Percentiles rank a stretch among this genome's conserved stretches.
These are phyloP conservation scores for Syndactyla subalaris DNA, from an alignment of 2,797 vertebrate genomes.

Conservation along the genomic window DNA sequence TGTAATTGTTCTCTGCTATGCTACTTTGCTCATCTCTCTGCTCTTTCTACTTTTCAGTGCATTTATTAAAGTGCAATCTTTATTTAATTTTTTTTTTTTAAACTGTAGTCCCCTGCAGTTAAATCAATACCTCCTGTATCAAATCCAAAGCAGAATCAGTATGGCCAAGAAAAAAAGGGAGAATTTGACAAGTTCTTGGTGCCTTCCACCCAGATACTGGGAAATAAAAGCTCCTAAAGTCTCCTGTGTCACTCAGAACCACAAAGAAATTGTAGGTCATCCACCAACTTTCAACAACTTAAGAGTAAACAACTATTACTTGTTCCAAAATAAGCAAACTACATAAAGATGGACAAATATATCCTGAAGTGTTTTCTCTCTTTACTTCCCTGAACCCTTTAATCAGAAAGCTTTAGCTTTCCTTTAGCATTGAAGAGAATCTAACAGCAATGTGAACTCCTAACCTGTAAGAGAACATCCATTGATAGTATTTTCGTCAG, in stretches of 20 bases:
- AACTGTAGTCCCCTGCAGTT: conserved; percentile 64
- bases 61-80: no score
- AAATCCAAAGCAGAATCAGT: conserved; percentile 62
- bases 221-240: conserved; percentile 57
- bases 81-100: background rate
- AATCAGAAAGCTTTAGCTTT: conserved; percentile 33
- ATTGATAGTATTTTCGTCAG: background rate
- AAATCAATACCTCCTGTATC: conserved; percentile 58
- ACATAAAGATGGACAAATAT: background rate
- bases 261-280: conserved; percentile 67
- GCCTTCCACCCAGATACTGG: conserved; percentile 26
- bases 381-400: conserved; percentile 24
- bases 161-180: conserved; percentile 63
- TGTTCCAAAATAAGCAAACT: conserved; percentile 13
- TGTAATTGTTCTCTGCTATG: no score
- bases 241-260: conserved; percentile 38
- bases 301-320: conserved; percentile 32
- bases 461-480: conserved; percentile 28
- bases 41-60: no score
- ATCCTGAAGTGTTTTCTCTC: background rate
- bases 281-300: background rate
- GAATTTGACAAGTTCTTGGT: conserved; percentile 37
- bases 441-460: conserved; percentile 44
- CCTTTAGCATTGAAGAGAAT: conserved; percentile 32
- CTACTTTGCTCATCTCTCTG: no score